phyloP scores from a whole-genome alignment of 1,140 invertebrate species.

The Drosophila chauvacae region DNA sequence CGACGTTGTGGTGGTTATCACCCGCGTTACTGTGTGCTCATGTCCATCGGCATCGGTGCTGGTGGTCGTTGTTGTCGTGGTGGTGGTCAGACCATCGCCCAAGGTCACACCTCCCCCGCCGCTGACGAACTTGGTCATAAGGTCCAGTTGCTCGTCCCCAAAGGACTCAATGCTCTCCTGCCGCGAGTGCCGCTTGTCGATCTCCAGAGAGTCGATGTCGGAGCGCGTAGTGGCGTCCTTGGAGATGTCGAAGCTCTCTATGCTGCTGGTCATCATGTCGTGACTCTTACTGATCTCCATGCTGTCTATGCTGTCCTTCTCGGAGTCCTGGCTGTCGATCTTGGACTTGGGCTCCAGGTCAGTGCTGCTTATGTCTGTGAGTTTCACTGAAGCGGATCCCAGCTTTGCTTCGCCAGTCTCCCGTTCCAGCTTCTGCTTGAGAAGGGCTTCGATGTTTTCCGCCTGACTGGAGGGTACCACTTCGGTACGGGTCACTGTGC shows the following conservation, averaged over 20 bases:
- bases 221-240: slow-evolving; percentile 79
- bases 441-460: slow-evolving; percentile 79
- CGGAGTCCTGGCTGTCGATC: slow-evolving; percentile 70
- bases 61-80: slow-evolving; percentile 86
- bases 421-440: slow-evolving; percentile 75
- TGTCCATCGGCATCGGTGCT: slow-evolving; percentile 85
- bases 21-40: slow-evolving; percentile 85
- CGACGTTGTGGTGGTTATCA: slow-evolving; percentile 85
- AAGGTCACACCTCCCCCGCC: slow-evolving; percentile 80
- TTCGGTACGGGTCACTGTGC: slow-evolving; percentile 85
- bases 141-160: slow-evolving; percentile 85
- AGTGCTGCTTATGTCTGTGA: slow-evolving; percentile 86
- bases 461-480: slow-evolving; percentile 84
- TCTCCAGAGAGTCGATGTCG: slow-evolving; percentile 81
- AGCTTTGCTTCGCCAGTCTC: slow-evolving; percentile 72
- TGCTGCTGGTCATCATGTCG: slow-evolving; percentile 87
- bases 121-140: slow-evolving; percentile 69
- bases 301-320: slow-evolving; percentile 87
- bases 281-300: slow-evolving; percentile 86
- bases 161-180: slow-evolving; percentile 86
- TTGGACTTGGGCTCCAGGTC: slow-evolving; percentile 79
- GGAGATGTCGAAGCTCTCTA: slow-evolving; percentile 88
- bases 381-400: slow-evolving; percentile 75
- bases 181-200: slow-evolving; percentile 84
- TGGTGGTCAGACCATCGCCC: slow-evolving; percentile 83